Evolutionary conservation across 2,113 vertebrate genomes (phyloP).

Genomic region (Speoplatyrhinus poulsoni): DNA sequence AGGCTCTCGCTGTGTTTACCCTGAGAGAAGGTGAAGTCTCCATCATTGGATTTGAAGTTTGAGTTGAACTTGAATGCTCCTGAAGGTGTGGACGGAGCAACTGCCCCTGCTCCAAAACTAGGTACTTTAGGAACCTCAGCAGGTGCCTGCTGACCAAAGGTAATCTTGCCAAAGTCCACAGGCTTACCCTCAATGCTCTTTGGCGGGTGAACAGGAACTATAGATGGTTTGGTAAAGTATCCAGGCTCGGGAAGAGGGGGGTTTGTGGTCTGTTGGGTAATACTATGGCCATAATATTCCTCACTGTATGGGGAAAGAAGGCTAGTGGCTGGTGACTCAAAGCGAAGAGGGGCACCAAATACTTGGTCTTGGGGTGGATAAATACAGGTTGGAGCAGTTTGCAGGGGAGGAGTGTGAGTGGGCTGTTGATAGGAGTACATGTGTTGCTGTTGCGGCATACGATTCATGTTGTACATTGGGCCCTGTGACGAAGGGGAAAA

Average conservation of each 20-base stretch:
- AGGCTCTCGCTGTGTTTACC: conserved; percentile 86
- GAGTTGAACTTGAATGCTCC: conserved; percentile 94
- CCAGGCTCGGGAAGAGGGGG: conserved; percentile 92
- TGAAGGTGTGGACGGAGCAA: conserved; percentile 77
- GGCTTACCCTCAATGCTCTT: conserved; percentile 82
- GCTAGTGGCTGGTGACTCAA: conserved; percentile 86
- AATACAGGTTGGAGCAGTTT: conserved; percentile 83
- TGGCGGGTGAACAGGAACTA: conserved; percentile 70
- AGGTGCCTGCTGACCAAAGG: conserved; percentile 79
- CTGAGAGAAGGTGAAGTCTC: conserved; percentile 93
- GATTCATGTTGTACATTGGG: conserved; percentile 88
- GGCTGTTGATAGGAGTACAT: conserved; percentile 90
- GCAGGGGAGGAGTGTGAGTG: conserved; percentile 90
- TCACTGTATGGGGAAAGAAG: conserved; percentile 90
- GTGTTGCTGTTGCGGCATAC: conserved; percentile 88
- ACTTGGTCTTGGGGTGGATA: conserved; percentile 92
- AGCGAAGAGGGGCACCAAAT: conserved; percentile 84
- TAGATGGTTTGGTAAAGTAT: conserved; percentile 91
- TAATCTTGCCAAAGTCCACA: conserved; percentile 83
- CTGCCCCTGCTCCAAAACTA: conserved; percentile 67
- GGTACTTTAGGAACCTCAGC: conserved; percentile 81
- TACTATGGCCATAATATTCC: conserved; percentile 87
- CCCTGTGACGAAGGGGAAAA: conserved; percentile 70
- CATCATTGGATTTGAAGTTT: conserved; percentile 96
- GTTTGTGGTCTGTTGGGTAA: conserved; percentile 85